Evolutionary conservation across 2,113 vertebrate genomes (phyloP).

Genomic region (Dendrocopos noguchii): DNA sequence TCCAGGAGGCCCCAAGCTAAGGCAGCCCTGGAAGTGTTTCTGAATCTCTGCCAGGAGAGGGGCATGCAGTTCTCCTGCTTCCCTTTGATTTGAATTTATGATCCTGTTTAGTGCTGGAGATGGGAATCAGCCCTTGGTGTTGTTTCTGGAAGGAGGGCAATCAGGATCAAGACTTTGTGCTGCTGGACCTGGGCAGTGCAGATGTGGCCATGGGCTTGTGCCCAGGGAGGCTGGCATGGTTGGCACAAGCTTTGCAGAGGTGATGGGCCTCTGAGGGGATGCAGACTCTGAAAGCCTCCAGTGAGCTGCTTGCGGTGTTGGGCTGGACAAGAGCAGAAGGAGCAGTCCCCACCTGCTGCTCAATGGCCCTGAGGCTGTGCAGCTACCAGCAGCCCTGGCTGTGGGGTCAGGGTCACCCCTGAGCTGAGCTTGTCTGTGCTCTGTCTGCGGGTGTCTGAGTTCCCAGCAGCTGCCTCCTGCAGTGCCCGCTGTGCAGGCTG

Average conservation of each 20-base stretch:
- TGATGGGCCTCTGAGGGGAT: neutral
- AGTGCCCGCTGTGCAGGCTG: neutral
- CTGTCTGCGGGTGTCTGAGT: rapidly evolving
- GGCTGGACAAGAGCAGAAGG: neutral
- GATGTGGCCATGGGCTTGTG: rapidly evolving
- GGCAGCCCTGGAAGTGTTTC: neutral
- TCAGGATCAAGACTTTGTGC: neutral
- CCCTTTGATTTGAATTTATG: neutral
- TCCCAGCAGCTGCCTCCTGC: neutral
- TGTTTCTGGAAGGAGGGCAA: neutral
- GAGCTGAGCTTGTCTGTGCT: neutral
- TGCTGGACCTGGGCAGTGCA: rapidly evolving
- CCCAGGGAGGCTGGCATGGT: rapidly evolving
- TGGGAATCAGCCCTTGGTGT: neutral
- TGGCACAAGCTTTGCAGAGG: rapidly evolving
- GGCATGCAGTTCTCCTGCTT: neutral
- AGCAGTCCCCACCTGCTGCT: neutral
- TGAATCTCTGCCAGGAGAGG: neutral
- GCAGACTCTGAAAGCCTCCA: neutral
- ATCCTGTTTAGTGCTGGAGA: neutral
- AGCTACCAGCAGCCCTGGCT: neutral
- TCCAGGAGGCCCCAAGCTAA: rapidly evolving
- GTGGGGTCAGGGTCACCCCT: neutral
- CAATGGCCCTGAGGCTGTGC: rapidly evolving
- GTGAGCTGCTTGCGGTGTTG: neutral